phyloP scores from a whole-genome alignment of 2,888 invertebrate genomes.

The Celastrina argiolus region DNA sequence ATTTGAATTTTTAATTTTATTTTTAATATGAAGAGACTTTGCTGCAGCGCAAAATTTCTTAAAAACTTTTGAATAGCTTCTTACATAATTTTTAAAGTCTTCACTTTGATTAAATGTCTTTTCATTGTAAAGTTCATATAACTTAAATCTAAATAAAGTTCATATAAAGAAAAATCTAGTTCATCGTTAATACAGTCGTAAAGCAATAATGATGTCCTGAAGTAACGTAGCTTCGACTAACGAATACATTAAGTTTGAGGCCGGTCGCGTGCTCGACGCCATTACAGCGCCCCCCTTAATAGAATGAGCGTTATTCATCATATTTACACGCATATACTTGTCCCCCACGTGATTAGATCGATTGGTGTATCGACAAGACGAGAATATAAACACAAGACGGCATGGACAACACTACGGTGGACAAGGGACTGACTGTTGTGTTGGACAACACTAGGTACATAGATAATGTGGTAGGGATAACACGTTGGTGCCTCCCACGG shows the following conservation, averaged over 20 bases:
- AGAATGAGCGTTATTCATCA: slow-evolving; percentile 25
- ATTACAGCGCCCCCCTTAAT: slow-evolving; percentile 22
- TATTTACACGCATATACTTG: slow-evolving; percentile 24
- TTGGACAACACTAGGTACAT: no score
- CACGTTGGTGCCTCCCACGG: no score
- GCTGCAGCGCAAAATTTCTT: no score
- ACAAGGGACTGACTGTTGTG: no score
- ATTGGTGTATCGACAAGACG: not conserved
- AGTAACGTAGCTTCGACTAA: not conserved
- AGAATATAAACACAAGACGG: not conserved
- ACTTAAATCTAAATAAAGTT: no score
- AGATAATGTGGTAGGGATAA: no score
- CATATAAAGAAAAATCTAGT: not conserved
- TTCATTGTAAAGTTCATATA: no score
- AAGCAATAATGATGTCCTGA: not conserved
- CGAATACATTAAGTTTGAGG: slow-evolving; percentile 18
- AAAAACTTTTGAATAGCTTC: no score
- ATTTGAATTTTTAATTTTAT: no score
- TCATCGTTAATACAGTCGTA: not conserved
- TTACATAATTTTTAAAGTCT: no score
- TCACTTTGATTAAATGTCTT: no score
- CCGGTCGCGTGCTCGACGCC: slow-evolving; percentile 23
- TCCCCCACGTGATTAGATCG: slow-evolving; percentile 8
- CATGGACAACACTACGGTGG: not conserved
- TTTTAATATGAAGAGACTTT: no score